These are phyloP conservation scores for Sarcophilus harrisii DNA, from an alignment of 2,797 vertebrate species.

Conservation along the genomic window DNA sequence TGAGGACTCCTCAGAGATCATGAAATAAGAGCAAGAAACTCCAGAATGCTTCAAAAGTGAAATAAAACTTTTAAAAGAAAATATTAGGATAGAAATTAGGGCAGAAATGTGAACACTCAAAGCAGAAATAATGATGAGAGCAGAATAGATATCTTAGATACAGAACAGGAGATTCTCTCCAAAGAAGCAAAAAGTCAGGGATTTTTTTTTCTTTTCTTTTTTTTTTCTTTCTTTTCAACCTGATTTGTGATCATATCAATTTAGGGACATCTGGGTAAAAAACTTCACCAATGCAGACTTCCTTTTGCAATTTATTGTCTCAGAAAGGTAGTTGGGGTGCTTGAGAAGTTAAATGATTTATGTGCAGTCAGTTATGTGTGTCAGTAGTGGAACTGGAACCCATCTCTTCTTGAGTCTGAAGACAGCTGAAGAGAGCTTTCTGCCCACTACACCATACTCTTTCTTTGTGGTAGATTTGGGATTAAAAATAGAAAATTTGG, in stretches of 20 bases:
- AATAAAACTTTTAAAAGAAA: background rate
- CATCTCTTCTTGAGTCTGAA: background rate
- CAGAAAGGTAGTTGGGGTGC: too few species aligned
- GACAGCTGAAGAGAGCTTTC: background rate
- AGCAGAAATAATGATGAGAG: background rate
- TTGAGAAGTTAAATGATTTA: too few species aligned
- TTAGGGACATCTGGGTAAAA: background rate
- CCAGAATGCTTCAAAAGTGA: background rate
- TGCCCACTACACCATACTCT: background rate
- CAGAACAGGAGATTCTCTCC: background rate
- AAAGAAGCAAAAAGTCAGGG: background rate
- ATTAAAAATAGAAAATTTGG: background rate
- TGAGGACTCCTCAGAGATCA: background rate
- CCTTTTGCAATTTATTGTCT: background rate
- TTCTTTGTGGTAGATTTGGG: background rate
- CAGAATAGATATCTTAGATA: background rate
- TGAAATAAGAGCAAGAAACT: background rate
- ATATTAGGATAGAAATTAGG: background rate
- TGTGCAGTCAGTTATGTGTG: background rate
- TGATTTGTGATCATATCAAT: background rate
- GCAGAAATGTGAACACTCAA: background rate
- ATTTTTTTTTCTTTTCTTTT: background rate
- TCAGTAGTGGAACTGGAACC: background rate
- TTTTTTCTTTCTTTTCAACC: background rate
- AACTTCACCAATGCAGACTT: background rate